Evolutionary conservation across 2,113 vertebrate genomes (phyloP).

Genomic region (Proterorhinus semilunaris): DNA sequence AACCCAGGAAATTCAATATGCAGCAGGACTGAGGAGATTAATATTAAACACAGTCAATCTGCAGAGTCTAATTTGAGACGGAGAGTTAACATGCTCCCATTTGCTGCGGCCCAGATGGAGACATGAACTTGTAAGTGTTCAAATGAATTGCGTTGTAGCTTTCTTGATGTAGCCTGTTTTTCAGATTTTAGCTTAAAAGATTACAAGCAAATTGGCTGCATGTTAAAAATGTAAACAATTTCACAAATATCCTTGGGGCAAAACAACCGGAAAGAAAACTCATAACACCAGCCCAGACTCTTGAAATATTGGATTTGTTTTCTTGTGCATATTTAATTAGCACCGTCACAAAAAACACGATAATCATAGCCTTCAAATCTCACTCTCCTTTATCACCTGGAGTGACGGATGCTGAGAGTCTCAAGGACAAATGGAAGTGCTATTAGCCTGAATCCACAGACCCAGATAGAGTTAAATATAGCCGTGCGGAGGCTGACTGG

Average conservation of each 20-base stretch:
- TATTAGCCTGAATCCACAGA: conserved; percentile 15
- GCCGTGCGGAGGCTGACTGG: conserved; percentile 25
- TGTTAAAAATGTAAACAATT: no score
- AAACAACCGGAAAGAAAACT: not conserved
- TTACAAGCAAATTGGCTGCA: no score
- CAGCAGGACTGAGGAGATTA: not conserved
- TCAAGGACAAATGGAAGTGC: not conserved
- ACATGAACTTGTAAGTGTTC: no score
- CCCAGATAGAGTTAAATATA: conserved; percentile 38
- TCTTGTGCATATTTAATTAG: not conserved
- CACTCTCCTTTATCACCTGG: not conserved
- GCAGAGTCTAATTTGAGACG: not conserved
- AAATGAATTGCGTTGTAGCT: no score
- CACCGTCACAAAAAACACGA: not conserved
- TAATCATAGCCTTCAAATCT: not conserved
- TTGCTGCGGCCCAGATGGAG: not conserved
- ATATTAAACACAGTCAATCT: not conserved
- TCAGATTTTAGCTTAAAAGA: no score
- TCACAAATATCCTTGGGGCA: no score
- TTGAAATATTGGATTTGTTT: not conserved
- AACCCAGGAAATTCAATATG: not conserved
- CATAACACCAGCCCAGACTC: not conserved
- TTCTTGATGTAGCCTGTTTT: no score
- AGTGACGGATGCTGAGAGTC: not conserved
- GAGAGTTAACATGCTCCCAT: not conserved